These are phyloP conservation scores for Eretmocerus hayati DNA, from an alignment of 2,888 invertebrate genomes.

Conservation along the genomic window DNA sequence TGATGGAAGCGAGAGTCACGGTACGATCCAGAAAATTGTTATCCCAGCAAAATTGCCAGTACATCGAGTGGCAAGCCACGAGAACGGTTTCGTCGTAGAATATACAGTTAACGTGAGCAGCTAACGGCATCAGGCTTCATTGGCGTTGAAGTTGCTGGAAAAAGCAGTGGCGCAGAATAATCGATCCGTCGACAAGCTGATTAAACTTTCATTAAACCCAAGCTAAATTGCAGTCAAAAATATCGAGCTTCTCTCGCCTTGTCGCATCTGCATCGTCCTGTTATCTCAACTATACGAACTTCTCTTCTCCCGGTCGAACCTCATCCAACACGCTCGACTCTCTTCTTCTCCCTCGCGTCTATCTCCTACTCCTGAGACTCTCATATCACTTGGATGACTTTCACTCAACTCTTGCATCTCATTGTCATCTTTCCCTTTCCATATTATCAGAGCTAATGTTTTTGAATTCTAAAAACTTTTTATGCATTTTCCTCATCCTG, in stretches of 20 bases:
- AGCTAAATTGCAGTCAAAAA: constrained; percentile 41
- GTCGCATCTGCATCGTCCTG: background rate
- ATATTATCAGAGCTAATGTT: too few species aligned
- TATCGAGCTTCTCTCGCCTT: constrained; percentile 8
- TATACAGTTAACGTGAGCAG: background rate
- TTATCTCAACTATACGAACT: background rate
- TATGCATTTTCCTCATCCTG: too few species aligned
- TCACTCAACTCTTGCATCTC: background rate
- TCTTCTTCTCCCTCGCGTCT: too few species aligned
- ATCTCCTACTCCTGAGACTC: background rate
- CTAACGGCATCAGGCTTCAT: constrained; percentile 7
- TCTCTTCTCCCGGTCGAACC: background rate
- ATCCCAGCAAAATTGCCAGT: too few species aligned
- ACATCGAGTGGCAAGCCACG: too few species aligned
- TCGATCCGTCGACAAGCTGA: constrained; percentile 39
- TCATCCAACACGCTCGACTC: too few species aligned
- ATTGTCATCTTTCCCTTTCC: background rate
- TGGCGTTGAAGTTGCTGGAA: constrained; percentile 5
- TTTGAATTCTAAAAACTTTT: too few species aligned
- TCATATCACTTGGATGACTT: background rate
- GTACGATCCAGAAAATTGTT: too few species aligned
- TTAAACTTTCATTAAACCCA: constrained; percentile 43
- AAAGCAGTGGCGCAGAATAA: constrained; percentile 33
- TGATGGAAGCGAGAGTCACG: too few species aligned
- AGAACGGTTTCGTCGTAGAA: too few species aligned